Conservation (phyloP, 2,113 vertebrate genomes). For the Danionella cerebrum region DNA sequence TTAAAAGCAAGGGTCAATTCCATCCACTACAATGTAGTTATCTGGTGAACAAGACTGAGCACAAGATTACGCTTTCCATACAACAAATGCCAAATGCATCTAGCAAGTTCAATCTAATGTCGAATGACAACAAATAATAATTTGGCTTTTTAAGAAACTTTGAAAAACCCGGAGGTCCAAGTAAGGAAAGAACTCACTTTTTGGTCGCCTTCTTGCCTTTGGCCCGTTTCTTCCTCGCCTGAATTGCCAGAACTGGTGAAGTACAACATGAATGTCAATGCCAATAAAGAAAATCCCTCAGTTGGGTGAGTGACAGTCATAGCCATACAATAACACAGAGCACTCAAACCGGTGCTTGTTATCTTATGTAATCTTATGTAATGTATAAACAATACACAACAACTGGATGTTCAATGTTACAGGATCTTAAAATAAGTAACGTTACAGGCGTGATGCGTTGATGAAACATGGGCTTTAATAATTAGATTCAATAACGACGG, state of each 20-base stretch:
- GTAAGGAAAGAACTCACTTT: conserved; percentile 77
- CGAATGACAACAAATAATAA: not conserved
- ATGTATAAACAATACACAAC: conserved; percentile 11
- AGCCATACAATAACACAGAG: not conserved
- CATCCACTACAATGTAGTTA: no score
- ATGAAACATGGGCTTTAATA: not conserved
- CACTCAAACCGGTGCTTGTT: not conserved
- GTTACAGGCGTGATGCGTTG: not conserved
- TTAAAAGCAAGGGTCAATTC: no score
- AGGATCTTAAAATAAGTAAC: not conserved
- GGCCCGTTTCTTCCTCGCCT: conserved; percentile 90
- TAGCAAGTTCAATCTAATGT: no score
- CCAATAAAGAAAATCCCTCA: not conserved
- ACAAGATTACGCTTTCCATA: no score
- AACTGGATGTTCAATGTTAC: not conserved
- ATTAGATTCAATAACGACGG: not conserved
- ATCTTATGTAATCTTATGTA: not conserved
- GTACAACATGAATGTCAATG: conserved; percentile 2
- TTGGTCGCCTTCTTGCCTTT: conserved; percentile 91
- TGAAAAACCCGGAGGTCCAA: no score
- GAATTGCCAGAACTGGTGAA: conserved; percentile 82
- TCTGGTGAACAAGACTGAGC: no score
- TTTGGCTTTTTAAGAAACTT: no score
- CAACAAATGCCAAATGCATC: no score
- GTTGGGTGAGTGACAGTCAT: not conserved